phyloP scores from a whole-genome alignment of 2,797 vertebrate genomes.

The Acrocephalus scirpaceus region DNA sequence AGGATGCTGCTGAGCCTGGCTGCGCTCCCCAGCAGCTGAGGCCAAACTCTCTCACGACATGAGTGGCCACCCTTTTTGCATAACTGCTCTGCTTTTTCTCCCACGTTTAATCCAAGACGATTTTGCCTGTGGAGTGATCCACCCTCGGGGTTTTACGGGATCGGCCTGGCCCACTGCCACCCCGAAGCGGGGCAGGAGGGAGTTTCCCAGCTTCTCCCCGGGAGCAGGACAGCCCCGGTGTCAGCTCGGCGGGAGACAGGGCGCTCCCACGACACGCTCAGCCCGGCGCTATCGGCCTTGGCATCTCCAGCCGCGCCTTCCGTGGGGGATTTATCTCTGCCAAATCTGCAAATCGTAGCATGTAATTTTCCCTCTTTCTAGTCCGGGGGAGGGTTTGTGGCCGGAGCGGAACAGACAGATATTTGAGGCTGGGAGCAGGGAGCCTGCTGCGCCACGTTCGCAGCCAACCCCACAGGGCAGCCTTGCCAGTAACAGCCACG shows the following conservation, averaged over 20 bases:
- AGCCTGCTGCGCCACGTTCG: background rate
- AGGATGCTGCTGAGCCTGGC: background rate
- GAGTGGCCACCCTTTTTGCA: background rate
- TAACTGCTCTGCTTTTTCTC: background rate
- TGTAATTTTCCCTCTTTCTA: conserved; percentile 32
- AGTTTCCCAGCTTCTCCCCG: background rate
- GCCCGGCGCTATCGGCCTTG: background rate
- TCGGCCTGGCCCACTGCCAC: background rate
- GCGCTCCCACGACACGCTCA: background rate
- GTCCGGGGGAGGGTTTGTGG: conserved; percentile 31
- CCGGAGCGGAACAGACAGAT: background rate
- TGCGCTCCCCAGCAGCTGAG: background rate
- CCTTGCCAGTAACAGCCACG: background rate
- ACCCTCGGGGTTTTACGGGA: background rate
- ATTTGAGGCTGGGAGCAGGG: conserved; percentile 40
- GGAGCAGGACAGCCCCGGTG: background rate
- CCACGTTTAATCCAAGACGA: fast-evolving
- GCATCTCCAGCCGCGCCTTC: background rate
- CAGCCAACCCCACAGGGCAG: background rate
- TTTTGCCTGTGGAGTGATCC: background rate
- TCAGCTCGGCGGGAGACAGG: background rate
- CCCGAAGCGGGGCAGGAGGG: background rate
- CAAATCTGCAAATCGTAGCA: conserved; percentile 25
- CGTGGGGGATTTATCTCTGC: background rate
- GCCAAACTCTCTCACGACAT: background rate